These are phyloP conservation scores for Brotula barbata DNA, from an alignment of 2,797 vertebrate genomes.

Conservation along the genomic window DNA sequence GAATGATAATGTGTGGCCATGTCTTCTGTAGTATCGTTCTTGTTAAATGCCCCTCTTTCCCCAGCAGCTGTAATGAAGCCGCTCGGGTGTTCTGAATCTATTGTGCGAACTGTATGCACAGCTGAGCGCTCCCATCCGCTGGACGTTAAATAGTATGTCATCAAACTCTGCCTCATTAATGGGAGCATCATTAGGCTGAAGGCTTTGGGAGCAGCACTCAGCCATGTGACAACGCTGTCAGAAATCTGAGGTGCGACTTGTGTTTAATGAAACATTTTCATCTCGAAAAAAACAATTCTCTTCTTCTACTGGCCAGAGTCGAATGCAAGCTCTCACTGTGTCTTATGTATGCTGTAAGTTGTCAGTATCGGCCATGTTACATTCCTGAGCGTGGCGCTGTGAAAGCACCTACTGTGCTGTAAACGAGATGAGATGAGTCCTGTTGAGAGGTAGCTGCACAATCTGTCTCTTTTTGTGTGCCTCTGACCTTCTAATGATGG, in stretches of 20 bases:
- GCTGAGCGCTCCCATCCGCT: slow-evolving; percentile 11
- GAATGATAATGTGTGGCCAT: neutral
- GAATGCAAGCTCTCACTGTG: slow-evolving; percentile 27
- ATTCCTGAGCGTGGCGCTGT: slow-evolving; percentile 48
- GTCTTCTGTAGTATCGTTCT: neutral
- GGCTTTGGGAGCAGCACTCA: slow-evolving; percentile 44
- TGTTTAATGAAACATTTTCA: slow-evolving; percentile 61
- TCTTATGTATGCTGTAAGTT: slow-evolving; percentile 65
- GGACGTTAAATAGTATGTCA: slow-evolving; percentile 45
- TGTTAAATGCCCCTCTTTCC: neutral
- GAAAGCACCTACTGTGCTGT: slow-evolving; percentile 72
- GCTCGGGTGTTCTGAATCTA: neutral
- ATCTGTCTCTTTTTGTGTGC: slow-evolving; percentile 60
- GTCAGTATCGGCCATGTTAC: slow-evolving; percentile 62
- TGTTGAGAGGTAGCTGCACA: slow-evolving; percentile 69
- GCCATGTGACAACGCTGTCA: slow-evolving; percentile 58
- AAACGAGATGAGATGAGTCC: slow-evolving; percentile 78
- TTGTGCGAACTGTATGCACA: neutral
- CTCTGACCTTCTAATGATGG: slow-evolving; percentile 77
- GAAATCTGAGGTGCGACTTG: slow-evolving; percentile 37
- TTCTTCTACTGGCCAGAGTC: slow-evolving; percentile 12
- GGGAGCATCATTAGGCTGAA: slow-evolving; percentile 60
- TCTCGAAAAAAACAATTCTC: slow-evolving; percentile 51
- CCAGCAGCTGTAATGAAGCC: neutral
- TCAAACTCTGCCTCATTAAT: slow-evolving; percentile 68